Base-by-base conservation (phyloP, 2,888 invertebrate species). In the Miltochrista miniata region DNA sequence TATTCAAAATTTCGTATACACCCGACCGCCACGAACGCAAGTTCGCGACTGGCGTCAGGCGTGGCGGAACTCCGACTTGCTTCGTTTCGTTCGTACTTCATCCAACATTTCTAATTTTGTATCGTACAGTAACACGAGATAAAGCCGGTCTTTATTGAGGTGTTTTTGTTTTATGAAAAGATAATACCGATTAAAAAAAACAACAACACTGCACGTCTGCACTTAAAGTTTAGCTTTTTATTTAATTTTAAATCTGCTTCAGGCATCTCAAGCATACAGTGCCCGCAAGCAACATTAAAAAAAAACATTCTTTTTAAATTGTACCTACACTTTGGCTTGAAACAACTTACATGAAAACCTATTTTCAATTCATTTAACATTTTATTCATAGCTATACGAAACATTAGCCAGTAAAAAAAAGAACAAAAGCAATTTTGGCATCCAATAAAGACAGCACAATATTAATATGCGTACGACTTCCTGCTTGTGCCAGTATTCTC, bases 71-170 rank as follows among this genome's bases (percentile, higher is more conserved):
- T 38, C 39, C 38, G 33, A 24, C 72, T 71, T 72, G 58, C n/a
- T n/a, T n/a, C n/a, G n/a, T n/a, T n/a, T n/a, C n/a, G n/a, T n/a
- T n/a, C n/a, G 59, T 65, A 64, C 68, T 52, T 74, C 54, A 41
- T 46, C 54, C 79, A 70, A 69, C 79, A 79, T 81, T 85, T 89
- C 90, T 90, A 91, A 90, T 87, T 90, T 88, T 90, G 86, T 90
- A 87, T 79, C 89, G 76, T 74, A 76, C 81, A 88, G 90, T 91
- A 90, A 90, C 81, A 88, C 88, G 90, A 90, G 89, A 90, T 91
- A 90, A 88, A 87, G 83, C 79, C 79, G 79, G 81, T 84, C 85
- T 88, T 90, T 87, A 87, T 85, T 81, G 79, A 79, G 74, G 76
- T 80, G 80, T 81, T 83, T 85, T 86, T 82, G 72, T 77, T 77